A percentile compares a stretch with the other conserved stretches of the same genome.
Conservation (phyloP, 2,888 invertebrate species). For the Himalopsyche anomala region DNA sequence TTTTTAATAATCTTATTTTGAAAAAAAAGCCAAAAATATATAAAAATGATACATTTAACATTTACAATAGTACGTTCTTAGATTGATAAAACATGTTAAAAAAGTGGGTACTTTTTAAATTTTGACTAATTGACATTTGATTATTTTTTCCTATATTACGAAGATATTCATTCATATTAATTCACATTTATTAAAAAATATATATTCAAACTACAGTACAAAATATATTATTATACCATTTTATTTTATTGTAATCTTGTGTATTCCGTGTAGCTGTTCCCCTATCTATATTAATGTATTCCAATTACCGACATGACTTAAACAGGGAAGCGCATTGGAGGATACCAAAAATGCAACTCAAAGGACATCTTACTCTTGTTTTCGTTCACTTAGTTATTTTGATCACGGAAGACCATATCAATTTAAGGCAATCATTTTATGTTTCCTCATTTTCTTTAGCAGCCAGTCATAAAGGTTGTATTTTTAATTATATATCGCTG, state of each 20-base stretch:
- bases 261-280: not conserved
- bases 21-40: too few relatives aligned
- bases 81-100: too few relatives aligned
- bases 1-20: too few relatives aligned
- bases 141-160: too few relatives aligned
- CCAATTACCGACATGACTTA: slow-evolving; percentile 14
- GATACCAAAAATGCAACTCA: slow-evolving; percentile 11
- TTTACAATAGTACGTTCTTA: too few relatives aligned
- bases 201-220: too few relatives aligned
- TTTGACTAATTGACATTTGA: too few relatives aligned
- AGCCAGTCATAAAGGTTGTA: not conserved
- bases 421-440: slow-evolving; percentile 47
- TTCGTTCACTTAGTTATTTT: slow-evolving; percentile 44
- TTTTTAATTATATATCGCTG: slow-evolving; percentile 1
- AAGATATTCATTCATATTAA: too few relatives aligned
- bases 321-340: not conserved
- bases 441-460: slow-evolving; percentile 21
- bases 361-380: not conserved
- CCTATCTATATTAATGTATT: not conserved
- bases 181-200: too few relatives aligned
- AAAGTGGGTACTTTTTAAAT: too few relatives aligned
- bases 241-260: not conserved
- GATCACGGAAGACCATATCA: slow-evolving; percentile 54
- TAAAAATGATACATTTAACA: too few relatives aligned
- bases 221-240: too few relatives aligned